Evolutionary conservation across 2,888 invertebrate species (phyloP).

Genomic region (Brachypalpus laphriformis): DNA sequence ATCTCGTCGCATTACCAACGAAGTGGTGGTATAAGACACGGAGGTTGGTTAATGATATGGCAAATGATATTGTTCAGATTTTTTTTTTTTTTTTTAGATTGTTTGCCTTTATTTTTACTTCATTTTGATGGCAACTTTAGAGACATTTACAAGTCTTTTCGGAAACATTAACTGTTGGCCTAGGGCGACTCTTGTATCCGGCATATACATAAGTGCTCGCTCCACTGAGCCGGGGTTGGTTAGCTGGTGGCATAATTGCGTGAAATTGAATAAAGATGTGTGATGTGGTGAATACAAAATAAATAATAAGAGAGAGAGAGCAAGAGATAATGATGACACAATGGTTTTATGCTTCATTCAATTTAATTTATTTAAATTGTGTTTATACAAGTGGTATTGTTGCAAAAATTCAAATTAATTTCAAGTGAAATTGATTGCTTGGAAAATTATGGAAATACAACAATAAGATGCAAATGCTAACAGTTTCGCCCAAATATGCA

Average conservation of each 20-base stretch:
- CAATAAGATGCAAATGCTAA: too few species aligned
- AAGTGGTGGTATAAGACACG: neutral
- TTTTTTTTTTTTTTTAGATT: neutral
- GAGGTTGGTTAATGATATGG: constrained; percentile 42
- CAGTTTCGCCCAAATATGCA: too few species aligned
- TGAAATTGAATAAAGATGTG: constrained; percentile 16
- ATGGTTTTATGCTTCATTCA: neutral
- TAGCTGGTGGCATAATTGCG: constrained; percentile 13
- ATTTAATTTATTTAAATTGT: constrained; percentile 1
- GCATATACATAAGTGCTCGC: neutral
- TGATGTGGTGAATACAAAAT: constrained; percentile 23
- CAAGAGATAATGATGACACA: neutral
- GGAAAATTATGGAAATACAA: neutral
- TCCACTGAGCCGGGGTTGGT: neutral
- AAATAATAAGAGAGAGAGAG: neutral
- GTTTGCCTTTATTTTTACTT: neutral
- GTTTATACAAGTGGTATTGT: neutral
- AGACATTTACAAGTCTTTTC: constrained; percentile 25
- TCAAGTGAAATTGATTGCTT: neutral
- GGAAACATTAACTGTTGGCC: neutral
- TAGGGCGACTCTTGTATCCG: neutral
- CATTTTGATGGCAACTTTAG: constrained; percentile 8
- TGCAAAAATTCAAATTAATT: neutral
- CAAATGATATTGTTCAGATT: constrained; percentile 31
- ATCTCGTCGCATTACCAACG: neutral